Evolutionary conservation across 2,113 vertebrate species (phyloP), one percentile per base, ranked within the genome.

Genomic region (Brachionichthys hirsutus): DNA sequence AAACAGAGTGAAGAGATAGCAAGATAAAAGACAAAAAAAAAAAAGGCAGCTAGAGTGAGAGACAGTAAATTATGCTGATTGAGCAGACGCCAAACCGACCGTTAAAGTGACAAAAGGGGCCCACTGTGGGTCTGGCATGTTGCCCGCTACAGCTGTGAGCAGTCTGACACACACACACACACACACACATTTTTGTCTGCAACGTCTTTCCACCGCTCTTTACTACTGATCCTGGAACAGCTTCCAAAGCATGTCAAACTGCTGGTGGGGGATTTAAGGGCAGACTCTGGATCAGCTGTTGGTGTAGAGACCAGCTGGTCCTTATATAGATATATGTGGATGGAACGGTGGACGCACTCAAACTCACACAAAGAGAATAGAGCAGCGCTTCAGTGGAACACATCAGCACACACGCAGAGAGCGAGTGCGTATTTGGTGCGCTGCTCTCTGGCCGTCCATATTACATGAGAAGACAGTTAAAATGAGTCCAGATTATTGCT

Each of bases 81-180:
- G 62, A 56, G 79, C 85, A 85, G 82, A 75, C 70, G 42, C 80
- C 69, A 80, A 70, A 65, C 51, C n/a, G 41, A 82, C 80, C 75
- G 85, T 89, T 85, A 80, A 58, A 3, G 24, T 63, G 74, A 89
- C 87, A 86, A 87, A 80, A 70, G 84, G 54, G 77, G 63, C 52
- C 16, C 62, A 76, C 72, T 80, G 74, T 53, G 43, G 75, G 62
- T 59, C 77, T 87, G 83, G 84, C 81, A 8, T 71, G 73, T 51
- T 81, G 83, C 79, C 73, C 60, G 78, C 65, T 82, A 84, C 75
- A 85, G 87, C 79, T 84, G 82, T 49, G 77, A 71, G 69, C 69
- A 62, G 75, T 76, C 78, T 55, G 22, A 62, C 34, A 59, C 44
- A 50, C 63, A 49, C 57, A 49, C 44, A 41, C 45, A 41, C 64